A percentile compares a stretch with the other conserved stretches of the same genome.
Conservation (phyloP, 2,113 vertebrate genomes). For the Paedocypris sp. region DNA sequence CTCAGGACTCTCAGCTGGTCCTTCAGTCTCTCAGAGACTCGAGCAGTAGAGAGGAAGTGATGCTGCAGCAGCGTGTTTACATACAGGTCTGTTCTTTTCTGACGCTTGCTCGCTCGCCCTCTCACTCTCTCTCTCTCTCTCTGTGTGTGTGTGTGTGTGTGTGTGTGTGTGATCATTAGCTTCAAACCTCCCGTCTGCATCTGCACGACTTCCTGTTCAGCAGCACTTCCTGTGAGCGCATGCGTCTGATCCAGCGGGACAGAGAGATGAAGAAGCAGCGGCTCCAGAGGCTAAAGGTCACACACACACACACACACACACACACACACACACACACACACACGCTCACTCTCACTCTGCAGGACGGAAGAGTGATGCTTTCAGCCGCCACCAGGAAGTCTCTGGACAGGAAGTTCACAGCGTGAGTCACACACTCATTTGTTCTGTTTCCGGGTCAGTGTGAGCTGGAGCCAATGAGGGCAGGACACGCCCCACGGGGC, state of each 20-base stretch:
- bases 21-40: slow-evolving; percentile 42
- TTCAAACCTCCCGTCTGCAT: slow-evolving; percentile 54
- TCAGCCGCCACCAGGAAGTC: slow-evolving; percentile 58
- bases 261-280: slow-evolving; percentile 45
- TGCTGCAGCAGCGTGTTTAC: slow-evolving; percentile 51
- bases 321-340: too few species aligned
- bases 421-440: slow-evolving; percentile 45
- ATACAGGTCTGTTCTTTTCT: slow-evolving; percentile 48
- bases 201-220: slow-evolving; percentile 57
- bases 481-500: too few species aligned
- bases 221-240: slow-evolving; percentile 44
- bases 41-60: slow-evolving; percentile 44
- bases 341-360: too few species aligned
- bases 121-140: background rate
- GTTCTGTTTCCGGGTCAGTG: background rate
- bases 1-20: slow-evolving; percentile 55
- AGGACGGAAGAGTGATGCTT: slow-evolving; percentile 46
- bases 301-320: too few species aligned
- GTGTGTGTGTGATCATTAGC: slow-evolving; percentile 31
- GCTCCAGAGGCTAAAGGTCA: too few species aligned
- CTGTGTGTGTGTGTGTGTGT: slow-evolving; percentile 22
- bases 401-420: slow-evolving; percentile 48
- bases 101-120: background rate
- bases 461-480: background rate
- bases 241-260: slow-evolving; percentile 61